Base-by-base conservation (phyloP, 1,140 invertebrate species). In the Drosophila ironensis region DNA sequence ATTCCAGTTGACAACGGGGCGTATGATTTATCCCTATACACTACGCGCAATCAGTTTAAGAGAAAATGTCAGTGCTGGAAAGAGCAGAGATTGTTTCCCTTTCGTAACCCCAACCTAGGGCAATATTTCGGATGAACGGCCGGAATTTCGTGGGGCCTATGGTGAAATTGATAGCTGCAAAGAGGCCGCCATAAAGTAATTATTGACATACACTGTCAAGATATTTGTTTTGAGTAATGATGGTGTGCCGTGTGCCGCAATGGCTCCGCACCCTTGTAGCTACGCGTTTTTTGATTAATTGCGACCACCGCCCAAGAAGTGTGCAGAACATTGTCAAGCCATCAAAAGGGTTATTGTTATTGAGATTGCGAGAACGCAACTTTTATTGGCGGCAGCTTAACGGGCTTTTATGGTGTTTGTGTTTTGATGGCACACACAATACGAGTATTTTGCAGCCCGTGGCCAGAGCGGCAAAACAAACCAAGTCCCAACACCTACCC, bases 121-220 rank as follows among this genome's bases (percentile, higher is more conserved):
- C 53, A 81, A 81, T 56, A 69, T 57, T 53, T 30, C 2, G 37
- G 22, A 2, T 40, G 47, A 59, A 14, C 17, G 41, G 17, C 16
- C 53, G 33, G 41, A 71, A 33, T 68, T 51, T 19, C 30, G 28
- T 70, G 33, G 47, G 2, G 14, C 33, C 8, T 16, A 33, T 80
- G 52, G 68, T 81, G 76, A 81, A 82, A 86, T 86, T 78, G 74
- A 82, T 73, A 66, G 63, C 12, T 16, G 41, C 11, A 35, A 14
- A 40, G 17, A 4, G 14, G 8, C 16, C 17, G 35, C 42, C 33
- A 57, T 69, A 22, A 50, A 22, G 12, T 54, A 30, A 54, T 57
- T 35, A 60, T 60, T 60, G 59, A 14, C 56, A 47, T 22, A 37
- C 24, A 52, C 30, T 4, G 51, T 57, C 42, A 63, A 61, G 59